Evolutionary conservation across 92 coral and sea anemone species (phyloP), one percentile per base, ranked within the genome.

Genomic region (Porites rus): DNA sequence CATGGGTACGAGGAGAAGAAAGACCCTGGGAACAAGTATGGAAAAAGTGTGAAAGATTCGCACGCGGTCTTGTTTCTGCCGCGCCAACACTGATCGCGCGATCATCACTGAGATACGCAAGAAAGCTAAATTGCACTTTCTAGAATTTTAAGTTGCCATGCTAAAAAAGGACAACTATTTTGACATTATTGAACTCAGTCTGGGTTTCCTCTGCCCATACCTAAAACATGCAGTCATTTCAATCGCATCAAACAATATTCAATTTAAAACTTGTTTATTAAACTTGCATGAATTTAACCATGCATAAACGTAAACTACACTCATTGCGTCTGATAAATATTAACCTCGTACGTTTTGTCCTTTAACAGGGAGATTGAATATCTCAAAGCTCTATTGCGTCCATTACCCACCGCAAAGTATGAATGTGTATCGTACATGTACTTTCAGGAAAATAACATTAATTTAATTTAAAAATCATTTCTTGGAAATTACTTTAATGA

Each of bases 361-460:
- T 76, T 93, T 85, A 88, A 93, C 94, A 93, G 96, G 94, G 94
- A 91, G 71, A 78, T 91, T 75, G 96, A 93, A 86, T 88, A 81
- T 87, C 88, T 93, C 38, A 93, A 85, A 85, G 93, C 94, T 77
- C 67, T 90, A 76, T 91, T 94, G 96, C 96, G 89, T 14, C 92
- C 95, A 63, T 84, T 74, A 22, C 83, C 70, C 86, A 84, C 90
- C 74, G 79, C 94, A 80, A 93, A 93, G 96, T 93, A 93, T 82
- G 96, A 84, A 81, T 31, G n/a, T 24, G 31, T 22, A 54, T 22
- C 67, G 75, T 68, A 68, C 62, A 51, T 68, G 63, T 72, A 68
- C 62, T 65, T 38, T 38, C 46, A 38, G 46, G 46, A 38, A 38
- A 3, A 14, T 10, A 56, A 56, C 61, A 10, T 56, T 65, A 66